Base-by-base conservation (phyloP, 2,113 vertebrate genomes). In the Mugil cephalus region DNA sequence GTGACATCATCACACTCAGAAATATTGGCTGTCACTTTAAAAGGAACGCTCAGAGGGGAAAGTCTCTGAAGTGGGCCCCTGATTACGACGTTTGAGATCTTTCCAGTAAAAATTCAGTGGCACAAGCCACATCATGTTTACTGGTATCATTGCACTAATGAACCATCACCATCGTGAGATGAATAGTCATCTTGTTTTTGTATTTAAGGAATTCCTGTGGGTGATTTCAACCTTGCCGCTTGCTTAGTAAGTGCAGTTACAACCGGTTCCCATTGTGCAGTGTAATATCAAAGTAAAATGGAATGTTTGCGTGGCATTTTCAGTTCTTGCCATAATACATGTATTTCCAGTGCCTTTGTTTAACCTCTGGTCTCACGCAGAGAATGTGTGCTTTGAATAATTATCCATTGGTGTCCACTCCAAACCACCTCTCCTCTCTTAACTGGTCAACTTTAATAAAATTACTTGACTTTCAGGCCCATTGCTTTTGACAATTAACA, bases 1-100 rank as follows among this genome's bases (percentile, higher is more conserved):
- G 65, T 24, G n/a, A 82, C 65, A 38, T 68, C 64, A 86, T 86
- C 74, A 82, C 59, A 70, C 79, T 65, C 61, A 74, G 65, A 42
- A 36, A 78, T 40, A 50, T 72, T 71, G 47, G 64, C 77, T 71
- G 72, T 14, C 48, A 47, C 72, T 66, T 75, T 48, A 21, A 69
- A 30, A 74, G 45, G 50, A 40, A 58, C 18, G 38, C 73, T 79
- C 74, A 62, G 15, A 30, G 63, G 42, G 53, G n/a, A 75, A 65
- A 47, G 59, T 53, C 62, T 90, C 59, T 78, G 68, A 76, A 80
- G 74, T 80, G 72, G 70, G 15, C 6, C 62, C 58, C 68, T 79
- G 45, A 77, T 71, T 80, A 62, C 71, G 68, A 80, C 55, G 40
- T n/a, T 13, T 61, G 34, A 62, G n/a, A 76, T 40, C 19, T 18